A percentile compares a stretch with the other conserved stretches of the same genome.
These are phyloP conservation scores for Cephalopterus ornatus DNA, from an alignment of 2,113 vertebrate species.

Conservation along the genomic window DNA sequence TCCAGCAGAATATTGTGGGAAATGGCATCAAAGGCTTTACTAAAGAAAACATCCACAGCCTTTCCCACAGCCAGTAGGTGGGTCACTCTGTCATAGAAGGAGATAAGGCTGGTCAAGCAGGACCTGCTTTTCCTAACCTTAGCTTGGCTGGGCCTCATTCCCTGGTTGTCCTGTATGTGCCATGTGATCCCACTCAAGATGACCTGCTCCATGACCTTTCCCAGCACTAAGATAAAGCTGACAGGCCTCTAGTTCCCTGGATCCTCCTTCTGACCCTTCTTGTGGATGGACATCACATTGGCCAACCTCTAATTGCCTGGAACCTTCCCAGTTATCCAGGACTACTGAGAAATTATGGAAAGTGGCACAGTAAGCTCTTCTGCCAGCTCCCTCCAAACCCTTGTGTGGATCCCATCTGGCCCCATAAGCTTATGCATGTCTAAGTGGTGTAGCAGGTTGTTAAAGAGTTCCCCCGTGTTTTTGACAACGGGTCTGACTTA, in stretches of 20 bases:
- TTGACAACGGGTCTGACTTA: neutral
- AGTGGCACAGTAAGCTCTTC: accelerated
- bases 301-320: neutral
- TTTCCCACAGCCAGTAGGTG: neutral
- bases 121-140: neutral
- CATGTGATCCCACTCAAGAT: neutral
- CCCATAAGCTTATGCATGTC: too few relatives aligned
- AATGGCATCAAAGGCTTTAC: neutral
- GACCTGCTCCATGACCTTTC: neutral
- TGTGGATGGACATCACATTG: accelerated
- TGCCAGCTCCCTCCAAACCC: neutral
- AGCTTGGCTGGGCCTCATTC: neutral
- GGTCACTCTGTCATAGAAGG: neutral
- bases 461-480: neutral
- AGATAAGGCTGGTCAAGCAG: neutral
- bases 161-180: neutral
- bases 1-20: neutral
- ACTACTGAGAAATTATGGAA: neutral
- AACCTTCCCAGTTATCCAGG: accelerated
- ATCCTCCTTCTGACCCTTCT: neutral
- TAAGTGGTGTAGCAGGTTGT: neutral
- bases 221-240: neutral
- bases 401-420: neutral
- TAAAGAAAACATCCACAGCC: neutral
- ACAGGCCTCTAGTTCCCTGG: neutral